These are phyloP conservation scores for Pelmatolapia mariae DNA, from an alignment of 2,113 vertebrate genomes.

Conservation along the genomic window DNA sequence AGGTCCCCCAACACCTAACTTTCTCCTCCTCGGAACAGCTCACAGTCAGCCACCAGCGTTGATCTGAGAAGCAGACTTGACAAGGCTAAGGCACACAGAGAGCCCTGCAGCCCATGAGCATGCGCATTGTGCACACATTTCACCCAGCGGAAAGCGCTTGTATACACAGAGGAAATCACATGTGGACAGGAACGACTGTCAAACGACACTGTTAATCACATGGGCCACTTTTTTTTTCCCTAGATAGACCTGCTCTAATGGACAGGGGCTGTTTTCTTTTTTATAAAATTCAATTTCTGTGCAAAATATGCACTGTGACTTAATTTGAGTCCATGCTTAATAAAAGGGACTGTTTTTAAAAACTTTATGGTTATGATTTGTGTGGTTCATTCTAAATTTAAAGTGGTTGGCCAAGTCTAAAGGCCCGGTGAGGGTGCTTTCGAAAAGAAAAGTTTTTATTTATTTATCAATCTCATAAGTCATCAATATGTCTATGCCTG, in stretches of 20 bases:
- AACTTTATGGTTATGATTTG: neutral
- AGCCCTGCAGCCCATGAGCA: neutral
- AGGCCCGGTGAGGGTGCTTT: neutral
- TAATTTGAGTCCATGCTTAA: neutral
- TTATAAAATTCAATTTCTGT: neutral
- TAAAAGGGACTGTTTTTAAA: neutral
- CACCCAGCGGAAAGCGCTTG: neutral
- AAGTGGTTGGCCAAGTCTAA: neutral
- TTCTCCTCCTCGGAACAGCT: slow-evolving; percentile 25
- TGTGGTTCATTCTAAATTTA: neutral
- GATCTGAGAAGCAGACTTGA: slow-evolving; percentile 42
- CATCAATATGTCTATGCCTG: neutral
- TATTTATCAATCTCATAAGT: fast-evolving
- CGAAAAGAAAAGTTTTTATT: neutral
- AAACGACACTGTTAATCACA: slow-evolving; percentile 9
- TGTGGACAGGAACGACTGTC: neutral
- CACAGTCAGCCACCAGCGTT: slow-evolving; percentile 47
- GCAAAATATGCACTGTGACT: neutral
- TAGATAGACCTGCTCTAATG: neutral
- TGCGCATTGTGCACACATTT: neutral
- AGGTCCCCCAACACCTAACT: slow-evolving; percentile 8
- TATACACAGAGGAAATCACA: neutral
- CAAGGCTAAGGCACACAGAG: neutral
- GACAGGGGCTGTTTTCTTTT: neutral
- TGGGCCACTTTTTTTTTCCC: neutral